Base-by-base conservation (phyloP, 1,140 invertebrate species). In the Rhopalosiphum maidis region DNA sequence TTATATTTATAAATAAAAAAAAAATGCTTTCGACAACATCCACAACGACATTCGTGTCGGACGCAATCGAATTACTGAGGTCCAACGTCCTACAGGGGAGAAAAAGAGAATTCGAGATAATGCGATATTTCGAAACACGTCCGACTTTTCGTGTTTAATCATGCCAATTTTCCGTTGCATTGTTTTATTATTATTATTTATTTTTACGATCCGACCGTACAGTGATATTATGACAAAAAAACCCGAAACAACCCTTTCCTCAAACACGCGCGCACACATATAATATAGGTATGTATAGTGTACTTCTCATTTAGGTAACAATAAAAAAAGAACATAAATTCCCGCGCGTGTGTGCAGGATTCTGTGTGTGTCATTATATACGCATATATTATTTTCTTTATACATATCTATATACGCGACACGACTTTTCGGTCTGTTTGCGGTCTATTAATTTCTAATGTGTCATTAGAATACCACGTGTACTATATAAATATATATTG, bases 391-490 rank as follows among this genome's bases (percentile, higher is more conserved):
- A 55, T 55, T 25, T 55, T 30, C 8, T 25, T 30, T 60, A 30
- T 60, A 60, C 30, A 68, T 68, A 68, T n/a, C n/a, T 77, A 77
- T n/a, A n/a, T 15, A 5, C 15, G 5, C 15, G n/a, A 77, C 30
- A 77, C 60, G 60, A 77, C 30, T 77, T 30, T 60, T 60, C 2
- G 55, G 55, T 60, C 30, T 60, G 55, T 60, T 30, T 77, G 60
- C 60, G 30, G 60, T 77, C 60, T n/a, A 77, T 77, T 77, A 77
- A 77, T 77, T 77, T 77, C 15, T 77, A n/a, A 77, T 77, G 60
- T n/a, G 60, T 35, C 30, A 68, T 68, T 77, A 77, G 60, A 77
- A 77, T 77, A n/a, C 30, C 5, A 1, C 15, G n/a, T 77, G 15
- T 18, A 2, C 9, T 51, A 18, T 51, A 18, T 51, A 51, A 21